Evolutionary conservation across 2,113 vertebrate species (phyloP).

Genomic region (Mystacornis crossleyi): DNA sequence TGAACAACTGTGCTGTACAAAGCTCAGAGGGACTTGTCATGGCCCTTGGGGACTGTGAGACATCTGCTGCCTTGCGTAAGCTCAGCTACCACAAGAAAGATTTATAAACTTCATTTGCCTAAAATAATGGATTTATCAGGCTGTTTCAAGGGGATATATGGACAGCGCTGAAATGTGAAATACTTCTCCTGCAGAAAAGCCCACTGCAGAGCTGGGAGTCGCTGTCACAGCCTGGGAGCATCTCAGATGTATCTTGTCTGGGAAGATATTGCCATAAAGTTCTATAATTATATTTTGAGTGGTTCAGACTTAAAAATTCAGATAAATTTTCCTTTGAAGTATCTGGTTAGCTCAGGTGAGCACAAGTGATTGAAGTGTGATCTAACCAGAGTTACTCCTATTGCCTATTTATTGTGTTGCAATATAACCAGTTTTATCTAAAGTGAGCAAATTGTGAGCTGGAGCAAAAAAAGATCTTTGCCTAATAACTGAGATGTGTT

Average conservation of each 20-base stretch:
- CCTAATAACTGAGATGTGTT: not conserved
- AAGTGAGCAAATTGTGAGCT: not conserved
- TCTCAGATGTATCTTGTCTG: not conserved
- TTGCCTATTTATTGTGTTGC: not conserved
- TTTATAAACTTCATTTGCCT: not conserved
- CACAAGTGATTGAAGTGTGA: not conserved
- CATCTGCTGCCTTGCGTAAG: not conserved
- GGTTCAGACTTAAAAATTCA: not conserved
- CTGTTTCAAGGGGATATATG: not conserved
- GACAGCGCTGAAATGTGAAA: not conserved
- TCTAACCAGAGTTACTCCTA: not conserved
- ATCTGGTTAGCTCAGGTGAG: not conserved
- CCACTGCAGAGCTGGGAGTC: not conserved
- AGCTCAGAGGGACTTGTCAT: not conserved
- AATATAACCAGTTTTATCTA: not conserved
- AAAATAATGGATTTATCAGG: fast-evolving
- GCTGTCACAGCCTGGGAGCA: not conserved
- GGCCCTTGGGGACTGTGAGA: not conserved
- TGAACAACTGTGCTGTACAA: not conserved
- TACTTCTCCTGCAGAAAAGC: not conserved
- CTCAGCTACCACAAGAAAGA: not conserved
- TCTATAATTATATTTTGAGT: not conserved
- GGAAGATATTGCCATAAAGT: not conserved
- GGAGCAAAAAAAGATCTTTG: not conserved
- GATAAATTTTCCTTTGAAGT: not conserved